These are phyloP conservation scores for Anastatus disparis DNA, from an alignment of 1,140 invertebrate species.

Conservation along the genomic window DNA sequence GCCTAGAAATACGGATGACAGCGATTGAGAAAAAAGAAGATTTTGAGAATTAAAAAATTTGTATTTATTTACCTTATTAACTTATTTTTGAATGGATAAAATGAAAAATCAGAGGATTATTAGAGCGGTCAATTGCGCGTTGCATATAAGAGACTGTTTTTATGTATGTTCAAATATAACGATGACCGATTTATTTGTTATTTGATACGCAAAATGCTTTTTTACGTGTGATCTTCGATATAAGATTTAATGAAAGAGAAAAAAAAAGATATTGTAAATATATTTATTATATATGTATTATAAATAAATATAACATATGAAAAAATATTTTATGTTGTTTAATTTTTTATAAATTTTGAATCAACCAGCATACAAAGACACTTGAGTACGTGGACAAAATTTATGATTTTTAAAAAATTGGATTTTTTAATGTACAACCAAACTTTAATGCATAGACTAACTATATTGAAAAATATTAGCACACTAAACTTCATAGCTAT, in stretches of 20 bases:
- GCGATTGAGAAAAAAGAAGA: conserved; percentile 66
- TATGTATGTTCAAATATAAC: not conserved
- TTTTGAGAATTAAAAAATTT: too few species aligned
- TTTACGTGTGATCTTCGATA: conserved; percentile 22
- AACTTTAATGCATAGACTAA: too few species aligned
- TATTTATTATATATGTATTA: conserved; percentile 6
- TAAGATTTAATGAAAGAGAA: not conserved
- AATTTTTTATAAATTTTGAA: too few species aligned
- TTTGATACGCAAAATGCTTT: conserved; percentile 37
- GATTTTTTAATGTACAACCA: too few species aligned
- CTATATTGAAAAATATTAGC: too few species aligned
- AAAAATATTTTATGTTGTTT: too few species aligned
- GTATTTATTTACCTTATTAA: too few species aligned
- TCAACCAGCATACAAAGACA: too few species aligned
- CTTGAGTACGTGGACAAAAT: too few species aligned
- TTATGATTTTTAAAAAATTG: too few species aligned
- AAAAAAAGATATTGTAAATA: conserved; percentile 15
- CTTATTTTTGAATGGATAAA: not conserved
- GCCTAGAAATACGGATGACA: conserved; percentile 75
- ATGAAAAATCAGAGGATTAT: not conserved
- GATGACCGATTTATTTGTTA: conserved; percentile 25
- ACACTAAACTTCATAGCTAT: too few species aligned
- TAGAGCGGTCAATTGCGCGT: not conserved
- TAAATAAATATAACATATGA: not conserved
- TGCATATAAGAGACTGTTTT: not conserved